These are phyloP conservation scores for Drosophila orena DNA, from an alignment of 1,140 invertebrate genomes.

Conservation along the genomic window DNA sequence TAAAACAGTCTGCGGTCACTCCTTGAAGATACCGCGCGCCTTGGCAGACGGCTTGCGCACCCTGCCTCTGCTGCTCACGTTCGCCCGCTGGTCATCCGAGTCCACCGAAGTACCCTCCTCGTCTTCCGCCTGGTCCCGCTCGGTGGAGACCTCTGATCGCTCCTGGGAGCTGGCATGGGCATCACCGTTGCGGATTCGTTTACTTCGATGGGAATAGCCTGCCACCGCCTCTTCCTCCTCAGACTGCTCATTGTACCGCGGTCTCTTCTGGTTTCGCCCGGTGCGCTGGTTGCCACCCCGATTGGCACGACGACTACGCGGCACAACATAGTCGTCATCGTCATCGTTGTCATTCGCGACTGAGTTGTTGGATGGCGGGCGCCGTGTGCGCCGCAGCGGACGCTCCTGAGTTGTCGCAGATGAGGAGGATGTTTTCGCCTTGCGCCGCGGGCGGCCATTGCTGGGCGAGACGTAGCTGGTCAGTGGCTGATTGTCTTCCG, in stretches of 20 bases:
- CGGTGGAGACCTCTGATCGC: slow-evolving; percentile 8
- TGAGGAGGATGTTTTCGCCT: slow-evolving; percentile 50
- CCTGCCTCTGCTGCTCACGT: slow-evolving; percentile 93
- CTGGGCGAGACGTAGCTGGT: slow-evolving; percentile 72
- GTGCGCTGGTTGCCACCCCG: slow-evolving; percentile 53
- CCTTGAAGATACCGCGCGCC: slow-evolving; percentile 89
- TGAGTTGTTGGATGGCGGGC: slow-evolving; percentile 62
- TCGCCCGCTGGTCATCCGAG: slow-evolving; percentile 86
- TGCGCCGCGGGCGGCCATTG: slow-evolving; percentile 55
- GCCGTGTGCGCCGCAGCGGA: slow-evolving; percentile 37
- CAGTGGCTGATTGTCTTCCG: slow-evolving; percentile 86
- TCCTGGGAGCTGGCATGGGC: slow-evolving; percentile 55
- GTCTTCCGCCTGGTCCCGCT: not conserved
- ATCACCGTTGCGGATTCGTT: slow-evolving; percentile 56
- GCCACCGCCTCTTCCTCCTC: slow-evolving; percentile 86
- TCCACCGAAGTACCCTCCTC: slow-evolving; percentile 64
- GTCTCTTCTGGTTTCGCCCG: slow-evolving; percentile 85
- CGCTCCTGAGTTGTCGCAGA: slow-evolving; percentile 44
- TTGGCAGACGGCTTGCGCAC: slow-evolving; percentile 92
- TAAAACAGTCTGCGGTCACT: slow-evolving; percentile 85
- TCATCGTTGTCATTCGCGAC: slow-evolving; percentile 64
- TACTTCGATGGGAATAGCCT: slow-evolving; percentile 30
- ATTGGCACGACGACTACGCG: slow-evolving; percentile 37
- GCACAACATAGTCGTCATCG: slow-evolving; percentile 71
- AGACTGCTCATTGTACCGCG: slow-evolving; percentile 88